Evolutionary conservation across 2,797 vertebrate species (phyloP).

Genomic region (Enteromius unitaeniatus): DNA sequence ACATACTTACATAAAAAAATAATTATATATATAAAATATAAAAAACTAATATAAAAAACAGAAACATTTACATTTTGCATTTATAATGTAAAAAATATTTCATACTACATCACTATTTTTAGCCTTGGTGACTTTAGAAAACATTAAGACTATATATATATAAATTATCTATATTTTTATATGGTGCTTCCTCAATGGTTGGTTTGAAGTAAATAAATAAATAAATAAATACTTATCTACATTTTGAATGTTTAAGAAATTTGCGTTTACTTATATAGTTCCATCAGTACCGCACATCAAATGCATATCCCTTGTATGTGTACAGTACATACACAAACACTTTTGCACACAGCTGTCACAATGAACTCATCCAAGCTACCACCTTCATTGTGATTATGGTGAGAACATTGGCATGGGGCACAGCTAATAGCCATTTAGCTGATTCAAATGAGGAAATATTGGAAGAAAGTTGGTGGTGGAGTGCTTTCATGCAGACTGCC

Average conservation of each 20-base stretch:
- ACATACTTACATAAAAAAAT: too few species aligned
- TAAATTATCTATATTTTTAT: too few species aligned
- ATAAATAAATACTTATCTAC: background rate
- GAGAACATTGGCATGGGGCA: slow-evolving; percentile 73
- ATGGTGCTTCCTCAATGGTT: background rate
- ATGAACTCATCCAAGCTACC: slow-evolving; percentile 73
- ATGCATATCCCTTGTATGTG: slow-evolving; percentile 17
- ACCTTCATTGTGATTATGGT: slow-evolving; percentile 76
- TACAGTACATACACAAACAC: slow-evolving; percentile 42
- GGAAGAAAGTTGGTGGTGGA: slow-evolving; percentile 75
- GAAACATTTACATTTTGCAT: too few species aligned
- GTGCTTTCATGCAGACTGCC: slow-evolving; percentile 73
- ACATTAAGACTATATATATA: too few species aligned
- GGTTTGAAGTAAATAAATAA: background rate
- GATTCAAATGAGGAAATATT: slow-evolving; percentile 80
- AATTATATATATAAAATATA: too few species aligned
- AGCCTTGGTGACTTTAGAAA: background rate
- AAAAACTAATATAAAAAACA: background rate
- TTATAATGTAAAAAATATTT: background rate
- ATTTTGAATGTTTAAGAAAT: background rate
- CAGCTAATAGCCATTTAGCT: slow-evolving; percentile 81
- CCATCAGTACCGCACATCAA: slow-evolving; percentile 12
- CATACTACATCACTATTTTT: background rate
- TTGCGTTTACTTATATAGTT: background rate
- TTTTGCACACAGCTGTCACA: slow-evolving; percentile 73